Conservation (phyloP, 2,113 vertebrate genomes). For the Eubucco bourcierii region DNA sequence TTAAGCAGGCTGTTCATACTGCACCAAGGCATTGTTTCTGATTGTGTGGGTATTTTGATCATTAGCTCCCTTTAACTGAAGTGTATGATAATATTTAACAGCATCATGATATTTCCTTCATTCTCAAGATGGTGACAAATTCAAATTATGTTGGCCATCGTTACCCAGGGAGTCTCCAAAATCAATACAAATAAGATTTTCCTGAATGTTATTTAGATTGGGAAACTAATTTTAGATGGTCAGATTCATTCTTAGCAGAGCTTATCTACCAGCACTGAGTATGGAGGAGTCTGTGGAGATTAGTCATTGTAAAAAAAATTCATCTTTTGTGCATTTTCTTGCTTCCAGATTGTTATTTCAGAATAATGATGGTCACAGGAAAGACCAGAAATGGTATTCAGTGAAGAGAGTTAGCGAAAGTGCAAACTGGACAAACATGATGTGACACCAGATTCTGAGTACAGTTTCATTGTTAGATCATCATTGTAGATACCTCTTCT, state of each 20-base stretch:
- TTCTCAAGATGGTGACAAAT: not conserved
- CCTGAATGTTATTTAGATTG: not conserved
- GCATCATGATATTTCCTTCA: not conserved
- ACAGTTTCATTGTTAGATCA: not conserved
- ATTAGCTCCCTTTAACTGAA: not conserved
- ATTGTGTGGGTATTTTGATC: not conserved
- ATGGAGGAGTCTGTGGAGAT: not conserved
- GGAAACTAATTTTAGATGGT: not conserved
- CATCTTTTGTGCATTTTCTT: not conserved
- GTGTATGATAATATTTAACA: not conserved
- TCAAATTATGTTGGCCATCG: not conserved
- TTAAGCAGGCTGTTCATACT: not conserved
- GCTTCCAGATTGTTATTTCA: not conserved
- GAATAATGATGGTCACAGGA: not conserved
- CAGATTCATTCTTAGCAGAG: not conserved
- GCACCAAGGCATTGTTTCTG: not conserved
- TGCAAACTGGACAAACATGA: not conserved
- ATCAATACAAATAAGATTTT: not conserved
- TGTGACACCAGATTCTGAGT: not conserved
- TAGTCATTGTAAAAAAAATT: not conserved
- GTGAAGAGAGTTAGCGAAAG: not conserved
- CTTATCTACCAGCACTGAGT: not conserved
- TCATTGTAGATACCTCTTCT: not conserved
- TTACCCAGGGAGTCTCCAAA: not conserved
- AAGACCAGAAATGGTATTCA: not conserved